These are phyloP conservation scores for Lonchura striata DNA, from an alignment of 2,113 vertebrate genomes.

Conservation along the genomic window DNA sequence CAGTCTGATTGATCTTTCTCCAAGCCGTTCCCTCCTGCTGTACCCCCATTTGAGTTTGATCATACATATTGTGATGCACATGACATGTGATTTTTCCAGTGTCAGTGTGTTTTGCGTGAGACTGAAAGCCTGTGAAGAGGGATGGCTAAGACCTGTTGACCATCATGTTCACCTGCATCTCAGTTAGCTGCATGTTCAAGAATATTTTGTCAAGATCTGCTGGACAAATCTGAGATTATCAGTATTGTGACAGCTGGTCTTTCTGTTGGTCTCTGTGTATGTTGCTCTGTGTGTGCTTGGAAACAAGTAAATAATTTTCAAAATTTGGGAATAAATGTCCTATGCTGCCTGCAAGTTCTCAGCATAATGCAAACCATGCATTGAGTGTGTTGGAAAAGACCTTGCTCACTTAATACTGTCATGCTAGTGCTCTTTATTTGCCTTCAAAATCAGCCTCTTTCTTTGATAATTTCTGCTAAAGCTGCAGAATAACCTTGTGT, in stretches of 20 bases:
- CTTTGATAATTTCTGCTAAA: neutral
- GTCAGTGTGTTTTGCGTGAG: neutral
- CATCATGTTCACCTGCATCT: neutral
- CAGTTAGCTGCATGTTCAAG: neutral
- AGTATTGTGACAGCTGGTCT: neutral
- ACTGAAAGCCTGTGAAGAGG: slow-evolving; percentile 13
- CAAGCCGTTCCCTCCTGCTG: neutral
- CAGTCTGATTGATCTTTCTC: neutral
- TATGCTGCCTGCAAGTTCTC: neutral
- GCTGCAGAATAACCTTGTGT: neutral
- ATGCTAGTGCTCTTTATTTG: neutral
- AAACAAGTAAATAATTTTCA: neutral
- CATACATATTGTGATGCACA: neutral
- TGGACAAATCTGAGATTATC: neutral
- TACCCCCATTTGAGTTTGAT: neutral
- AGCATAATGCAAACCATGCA: neutral
- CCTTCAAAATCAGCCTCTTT: neutral
- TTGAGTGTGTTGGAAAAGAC: neutral
- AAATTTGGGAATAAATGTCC: neutral
- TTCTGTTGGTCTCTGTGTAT: neutral
- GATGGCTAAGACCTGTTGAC: neutral
- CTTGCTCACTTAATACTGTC: neutral
- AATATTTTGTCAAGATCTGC: slow-evolving; percentile 1
- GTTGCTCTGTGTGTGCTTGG: neutral
- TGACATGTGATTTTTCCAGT: neutral